A percentile compares a stretch with the other conserved stretches of the same genome.
Conservation (phyloP, 2,888 invertebrate genomes). For the Acanthococcus lagerstroemiae region DNA sequence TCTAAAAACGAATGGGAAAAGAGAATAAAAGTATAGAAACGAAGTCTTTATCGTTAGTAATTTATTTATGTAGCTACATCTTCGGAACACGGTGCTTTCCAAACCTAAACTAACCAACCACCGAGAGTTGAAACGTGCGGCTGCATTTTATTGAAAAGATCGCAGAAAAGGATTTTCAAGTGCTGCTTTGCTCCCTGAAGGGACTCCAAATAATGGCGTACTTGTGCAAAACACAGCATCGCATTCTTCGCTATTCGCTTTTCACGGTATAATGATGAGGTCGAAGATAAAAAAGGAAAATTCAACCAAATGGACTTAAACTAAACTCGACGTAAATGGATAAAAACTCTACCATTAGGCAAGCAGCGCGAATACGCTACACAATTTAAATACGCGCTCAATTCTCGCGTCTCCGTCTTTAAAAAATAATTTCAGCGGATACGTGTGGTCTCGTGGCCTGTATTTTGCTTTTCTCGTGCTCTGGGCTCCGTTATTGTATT, state of each 20-base stretch:
- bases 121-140: constrained; percentile 23
- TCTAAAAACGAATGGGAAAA: no score
- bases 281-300: constrained; percentile 13
- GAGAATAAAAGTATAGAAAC: no score
- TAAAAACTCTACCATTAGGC: constrained; percentile 9
- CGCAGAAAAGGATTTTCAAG: constrained; percentile 20
- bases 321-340: constrained; percentile 13
- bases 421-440: no score
- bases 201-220: constrained; percentile 25
- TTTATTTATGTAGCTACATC: no score
- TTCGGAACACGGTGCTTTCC: no score
- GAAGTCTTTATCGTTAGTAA: no score
- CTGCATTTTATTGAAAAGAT: constrained; percentile 23
- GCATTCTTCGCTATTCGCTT: constrained; percentile 7
- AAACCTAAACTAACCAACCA: constrained; percentile 15
- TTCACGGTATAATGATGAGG: constrained; percentile 21
- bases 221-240: constrained; percentile 21
- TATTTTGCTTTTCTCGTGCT: no score
- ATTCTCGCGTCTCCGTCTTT: no score
- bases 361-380: background rate
- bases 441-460: no score
- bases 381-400: no score
- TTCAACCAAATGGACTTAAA: constrained; percentile 11
- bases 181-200: constrained; percentile 17
- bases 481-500: no score